These are phyloP conservation scores for Xiphophorus birchmanni DNA, from an alignment of 2,797 vertebrate genomes.

Conservation along the genomic window DNA sequence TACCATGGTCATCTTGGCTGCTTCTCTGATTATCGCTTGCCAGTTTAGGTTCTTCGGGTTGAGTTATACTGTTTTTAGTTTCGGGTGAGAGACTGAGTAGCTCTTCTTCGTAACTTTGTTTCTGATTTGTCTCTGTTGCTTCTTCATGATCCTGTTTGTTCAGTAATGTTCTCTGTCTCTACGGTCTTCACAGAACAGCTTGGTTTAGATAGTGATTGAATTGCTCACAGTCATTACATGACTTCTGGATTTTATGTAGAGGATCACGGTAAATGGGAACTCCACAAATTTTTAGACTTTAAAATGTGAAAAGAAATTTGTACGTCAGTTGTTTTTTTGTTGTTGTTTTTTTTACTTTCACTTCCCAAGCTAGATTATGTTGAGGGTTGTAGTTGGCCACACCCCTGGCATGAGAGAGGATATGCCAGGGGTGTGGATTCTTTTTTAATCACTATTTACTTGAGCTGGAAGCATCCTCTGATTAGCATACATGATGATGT, in stretches of 20 bases:
- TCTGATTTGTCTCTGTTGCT: too few relatives aligned
- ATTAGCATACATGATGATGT: conserved; percentile 25
- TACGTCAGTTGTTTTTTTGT: not conserved
- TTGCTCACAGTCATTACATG: not conserved
- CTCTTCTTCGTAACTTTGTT: not conserved
- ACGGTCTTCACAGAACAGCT: not conserved
- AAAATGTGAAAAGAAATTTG: not conserved
- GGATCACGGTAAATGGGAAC: not conserved
- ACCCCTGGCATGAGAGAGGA: not conserved
- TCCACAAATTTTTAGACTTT: not conserved
- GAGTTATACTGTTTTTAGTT: not conserved
- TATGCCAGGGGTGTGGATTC: conserved; percentile 5
- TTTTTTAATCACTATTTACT: not conserved
- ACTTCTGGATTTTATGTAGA: not conserved
- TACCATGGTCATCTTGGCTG: not conserved
- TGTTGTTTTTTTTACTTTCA: not conserved
- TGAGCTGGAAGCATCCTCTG: not conserved
- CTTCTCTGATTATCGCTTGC: not conserved
- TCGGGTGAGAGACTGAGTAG: not conserved
- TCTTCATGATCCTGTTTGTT: not conserved
- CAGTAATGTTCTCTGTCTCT: not conserved
- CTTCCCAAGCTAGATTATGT: not conserved
- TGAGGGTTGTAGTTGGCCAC: not conserved
- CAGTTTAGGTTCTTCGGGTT: not conserved
- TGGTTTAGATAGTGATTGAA: not conserved